Base-by-base conservation (phyloP, 2,797 vertebrate genomes). In the Chaenodraco wilsoni region DNA sequence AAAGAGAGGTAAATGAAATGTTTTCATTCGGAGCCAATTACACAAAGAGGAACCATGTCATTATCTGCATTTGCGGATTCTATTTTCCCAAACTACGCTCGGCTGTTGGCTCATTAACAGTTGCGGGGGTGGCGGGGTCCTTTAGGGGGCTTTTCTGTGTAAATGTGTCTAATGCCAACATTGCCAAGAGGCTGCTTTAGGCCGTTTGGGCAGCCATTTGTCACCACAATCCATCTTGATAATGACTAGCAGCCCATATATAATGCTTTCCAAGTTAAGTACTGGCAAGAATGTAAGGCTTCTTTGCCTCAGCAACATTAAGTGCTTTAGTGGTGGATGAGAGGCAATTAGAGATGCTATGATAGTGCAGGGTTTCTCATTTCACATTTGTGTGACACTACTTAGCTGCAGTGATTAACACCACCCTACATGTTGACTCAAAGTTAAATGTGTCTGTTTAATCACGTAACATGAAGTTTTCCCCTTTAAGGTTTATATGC, bases 21-120 rank as follows among this genome's bases (percentile, higher is more conserved):
- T 92, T 92, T 93, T 93, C 85, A 88, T 88, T 92, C 72, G 62
- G 70, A 87, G 84, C 82, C 92, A 91, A 92, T 92, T 92, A 92
- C 90, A 87, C 88, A 91, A 85, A 88, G 81, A 89, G 91, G 87
- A 93, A 93, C 88, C 88, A 87, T 94, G 91, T 93, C 87, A 92
- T 93, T 92, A 94, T 92, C 87, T 87, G 87, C 86, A 84, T 91
- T 92, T 91, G 91, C 27, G 80, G 84, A 89, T 91, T 89, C 82
- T 87, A 72, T 89, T 90, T 92, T 87, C 87, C 88, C 88, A 89
- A 91, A 92, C 88, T 90, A 72, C 63, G 63, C 88, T 84, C 69
- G 68, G 74, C 88, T 84, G 84, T 82, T 88, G 84, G 88, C 88
- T 92, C 88, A 91, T 92, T 92, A 92, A 91, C 87, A 90, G 85